phyloP scores from a whole-genome alignment of 2,888 invertebrate genomes.

The Nephrotoma flavescens region DNA sequence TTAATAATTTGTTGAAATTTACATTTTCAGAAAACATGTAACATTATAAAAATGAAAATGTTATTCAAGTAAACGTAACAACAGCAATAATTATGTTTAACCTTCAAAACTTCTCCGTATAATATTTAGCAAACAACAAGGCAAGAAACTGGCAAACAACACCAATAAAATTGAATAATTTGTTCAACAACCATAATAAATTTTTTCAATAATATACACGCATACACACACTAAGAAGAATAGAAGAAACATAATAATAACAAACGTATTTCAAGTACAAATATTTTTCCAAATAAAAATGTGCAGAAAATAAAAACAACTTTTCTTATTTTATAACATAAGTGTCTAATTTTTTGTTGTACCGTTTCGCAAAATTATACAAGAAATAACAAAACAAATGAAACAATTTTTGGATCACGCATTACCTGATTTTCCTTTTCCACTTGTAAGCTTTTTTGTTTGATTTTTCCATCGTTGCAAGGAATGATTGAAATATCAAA shows the following conservation, averaged over 20 bases:
- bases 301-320: background rate
- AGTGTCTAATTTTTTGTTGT: background rate
- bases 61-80: background rate
- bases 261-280: background rate
- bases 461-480: background rate
- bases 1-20: no score
- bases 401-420: background rate
- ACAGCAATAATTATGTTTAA: background rate
- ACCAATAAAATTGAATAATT: background rate
- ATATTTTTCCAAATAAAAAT: background rate
- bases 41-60: no score
- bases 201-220: background rate
- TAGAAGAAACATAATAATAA: background rate
- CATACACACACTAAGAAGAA: background rate
- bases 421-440: background rate
- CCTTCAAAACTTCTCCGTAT: background rate
- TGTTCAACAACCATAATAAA: background rate
- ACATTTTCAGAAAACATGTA: no score
- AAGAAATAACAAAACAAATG: background rate
- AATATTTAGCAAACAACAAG: background rate
- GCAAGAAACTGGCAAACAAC: background rate
- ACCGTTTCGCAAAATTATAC: background rate
- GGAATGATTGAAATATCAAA: background rate
- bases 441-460: background rate
- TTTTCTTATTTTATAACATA: background rate